Evolutionary conservation across 2,113 vertebrate species (phyloP).

Genomic region (Rhineura floridana): DNA sequence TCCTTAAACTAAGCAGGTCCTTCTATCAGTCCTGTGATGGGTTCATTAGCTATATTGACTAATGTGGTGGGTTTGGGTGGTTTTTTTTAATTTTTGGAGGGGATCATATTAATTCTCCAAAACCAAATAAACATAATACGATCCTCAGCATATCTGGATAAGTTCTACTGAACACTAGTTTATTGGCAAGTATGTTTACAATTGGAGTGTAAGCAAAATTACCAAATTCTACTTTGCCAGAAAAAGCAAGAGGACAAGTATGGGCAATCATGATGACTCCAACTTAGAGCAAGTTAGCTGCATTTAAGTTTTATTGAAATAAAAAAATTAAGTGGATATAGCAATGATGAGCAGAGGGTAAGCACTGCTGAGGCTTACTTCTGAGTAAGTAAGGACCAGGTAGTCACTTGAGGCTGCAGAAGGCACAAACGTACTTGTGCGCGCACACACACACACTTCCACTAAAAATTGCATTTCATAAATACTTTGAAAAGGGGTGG

Average conservation of each 20-base stretch:
- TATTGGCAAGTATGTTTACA: not conserved
- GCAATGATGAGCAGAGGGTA: too few relatives aligned
- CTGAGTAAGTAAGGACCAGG: too few relatives aligned
- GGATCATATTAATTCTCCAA: not conserved
- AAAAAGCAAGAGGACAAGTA: not conserved
- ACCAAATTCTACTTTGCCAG: not conserved
- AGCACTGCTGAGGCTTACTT: too few relatives aligned
- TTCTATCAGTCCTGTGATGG: not conserved
- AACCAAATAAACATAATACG: not conserved
- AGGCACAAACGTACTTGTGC: too few relatives aligned
- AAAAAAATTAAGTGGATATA: not conserved
- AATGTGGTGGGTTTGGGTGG: not conserved
- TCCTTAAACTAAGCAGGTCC: conserved; percentile 16
- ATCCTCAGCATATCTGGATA: not conserved
- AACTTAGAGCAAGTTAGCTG: not conserved
- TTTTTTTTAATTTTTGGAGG: not conserved
- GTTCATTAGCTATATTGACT: not conserved
- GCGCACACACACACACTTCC: too few relatives aligned
- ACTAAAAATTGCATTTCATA: too few relatives aligned
- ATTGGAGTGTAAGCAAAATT: not conserved
- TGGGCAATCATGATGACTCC: not conserved
- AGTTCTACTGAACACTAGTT: not conserved
- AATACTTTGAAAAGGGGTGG: too few relatives aligned
- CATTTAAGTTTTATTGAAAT: not conserved
- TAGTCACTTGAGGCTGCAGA: too few relatives aligned